These are phyloP conservation scores for Lepidothrix coronata DNA, from an alignment of 2,113 vertebrate genomes.

Conservation along the genomic window DNA sequence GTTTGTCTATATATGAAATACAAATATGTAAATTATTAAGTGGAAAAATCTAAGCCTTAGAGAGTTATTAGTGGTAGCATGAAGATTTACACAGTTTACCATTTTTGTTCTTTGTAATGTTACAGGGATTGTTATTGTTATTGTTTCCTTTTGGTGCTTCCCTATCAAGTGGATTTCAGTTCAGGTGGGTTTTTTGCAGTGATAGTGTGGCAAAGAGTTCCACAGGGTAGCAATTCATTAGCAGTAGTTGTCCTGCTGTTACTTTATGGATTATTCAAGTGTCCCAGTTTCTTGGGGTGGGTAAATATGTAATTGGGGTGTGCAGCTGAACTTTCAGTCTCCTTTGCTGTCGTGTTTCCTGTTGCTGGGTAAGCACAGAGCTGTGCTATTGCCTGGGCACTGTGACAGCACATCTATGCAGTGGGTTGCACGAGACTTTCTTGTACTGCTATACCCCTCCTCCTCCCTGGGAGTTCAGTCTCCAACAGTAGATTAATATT, in stretches of 20 bases:
- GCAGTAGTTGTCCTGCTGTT: background rate
- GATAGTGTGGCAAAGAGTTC: background rate
- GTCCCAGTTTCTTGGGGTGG: background rate
- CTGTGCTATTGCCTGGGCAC: background rate
- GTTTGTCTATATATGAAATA: background rate
- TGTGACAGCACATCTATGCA: background rate
- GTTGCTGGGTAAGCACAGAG: background rate
- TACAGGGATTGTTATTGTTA: no score
- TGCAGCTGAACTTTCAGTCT: background rate
- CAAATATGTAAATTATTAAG: background rate
- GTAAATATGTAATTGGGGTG: background rate
- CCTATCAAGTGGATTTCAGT: background rate
- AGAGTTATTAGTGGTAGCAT: background rate
- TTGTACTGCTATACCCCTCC: no score
- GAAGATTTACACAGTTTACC: background rate
- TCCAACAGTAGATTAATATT: background rate
- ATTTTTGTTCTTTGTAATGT: background rate
- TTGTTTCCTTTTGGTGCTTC: background rate
- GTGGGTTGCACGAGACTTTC: background rate
- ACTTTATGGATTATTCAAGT: background rate
- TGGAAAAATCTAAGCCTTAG: background rate
- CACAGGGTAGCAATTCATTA: background rate
- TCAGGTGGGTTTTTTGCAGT: background rate
- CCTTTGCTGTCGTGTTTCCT: background rate
- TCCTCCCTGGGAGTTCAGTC: background rate